Base-by-base conservation (phyloP, 2,113 vertebrate genomes). In the Hiodon tergisus region DNA sequence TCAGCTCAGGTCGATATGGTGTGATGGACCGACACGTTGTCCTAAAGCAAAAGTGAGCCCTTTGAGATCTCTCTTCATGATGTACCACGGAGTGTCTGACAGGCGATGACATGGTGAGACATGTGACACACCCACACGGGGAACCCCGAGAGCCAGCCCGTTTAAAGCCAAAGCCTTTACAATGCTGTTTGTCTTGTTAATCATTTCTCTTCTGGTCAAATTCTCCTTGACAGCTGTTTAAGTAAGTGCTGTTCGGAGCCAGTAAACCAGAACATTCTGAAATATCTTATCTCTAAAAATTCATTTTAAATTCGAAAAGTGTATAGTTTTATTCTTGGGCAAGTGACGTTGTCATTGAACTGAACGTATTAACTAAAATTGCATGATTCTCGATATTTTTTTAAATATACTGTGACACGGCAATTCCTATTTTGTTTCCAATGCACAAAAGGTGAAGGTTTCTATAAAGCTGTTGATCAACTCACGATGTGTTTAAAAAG, bases 161-260 rank as follows among this genome's bases (percentile, higher is more conserved):
- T 74, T 68, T 76, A 77, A 77, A 79, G 66, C 72, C 73, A 70
- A 76, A 59, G 2, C 31, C 17, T 46, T 68, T 52, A 60, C 48
- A 14, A 2, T 11, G 53, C 57, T n/a, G 71, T 58, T 67, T 17
- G 53, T 74, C 51, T 11, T 71, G 67, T 47, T 78, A 76, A 77
- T 75, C 46, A 69, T 63, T 17, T 74, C 75, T 70, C 68, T 72
- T 74, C 61, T 67, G 74, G 53, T 77, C 58, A 60, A 72, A 77
- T 78, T 74, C 65, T 68, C 70, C 65, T 69, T 74, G 76, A 78
- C 72, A 77, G 78, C 76, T 74, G 63, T 16, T 71, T 31, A 65
- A 74, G 71, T 79, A 77, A 78, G 69, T 67, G 62, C 55, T 71
- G 46, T 76, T 65, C 57, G 10, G 2, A 71, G 65, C 73, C 73